These are phyloP conservation scores for Athrips mouffetella DNA, from an alignment of 2,888 invertebrate species.

Conservation along the genomic window DNA sequence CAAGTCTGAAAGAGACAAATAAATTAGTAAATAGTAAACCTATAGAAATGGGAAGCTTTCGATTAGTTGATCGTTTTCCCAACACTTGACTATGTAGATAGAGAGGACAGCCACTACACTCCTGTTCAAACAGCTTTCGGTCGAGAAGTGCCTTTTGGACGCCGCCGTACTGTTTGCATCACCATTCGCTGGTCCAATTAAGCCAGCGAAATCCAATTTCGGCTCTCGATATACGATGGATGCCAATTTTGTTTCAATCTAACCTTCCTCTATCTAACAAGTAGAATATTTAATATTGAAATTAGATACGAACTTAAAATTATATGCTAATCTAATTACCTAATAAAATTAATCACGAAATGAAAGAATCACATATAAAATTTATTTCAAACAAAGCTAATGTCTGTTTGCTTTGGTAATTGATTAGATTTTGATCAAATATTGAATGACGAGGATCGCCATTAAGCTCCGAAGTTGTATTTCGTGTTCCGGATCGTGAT, in stretches of 20 bases:
- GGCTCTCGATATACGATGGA: not conserved
- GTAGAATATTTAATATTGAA: too few species aligned
- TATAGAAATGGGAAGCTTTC: not conserved
- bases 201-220: conserved; percentile 9
- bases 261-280: too few species aligned
- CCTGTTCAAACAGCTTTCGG: conserved; percentile 4
- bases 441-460: not conserved
- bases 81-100: not conserved
- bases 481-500: conserved; percentile 10
- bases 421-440: not conserved
- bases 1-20: not conserved
- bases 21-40: not conserved
- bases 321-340: too few species aligned
- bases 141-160: conserved; percentile 26
- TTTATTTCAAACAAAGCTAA: not conserved
- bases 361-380: not conserved
- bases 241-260: not conserved
- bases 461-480: not conserved
- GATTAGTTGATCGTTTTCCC: too few species aligned
- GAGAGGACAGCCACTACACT: not conserved
- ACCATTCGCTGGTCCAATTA: conserved; percentile 18
- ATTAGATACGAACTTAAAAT: too few species aligned
- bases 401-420: not conserved
- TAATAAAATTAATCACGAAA: too few species aligned
- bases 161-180: conserved; percentile 10